A percentile compares a stretch with the other conserved stretches of the same genome.
Conservation (phyloP, 2,888 invertebrate species). For the Melanargia galathea region DNA sequence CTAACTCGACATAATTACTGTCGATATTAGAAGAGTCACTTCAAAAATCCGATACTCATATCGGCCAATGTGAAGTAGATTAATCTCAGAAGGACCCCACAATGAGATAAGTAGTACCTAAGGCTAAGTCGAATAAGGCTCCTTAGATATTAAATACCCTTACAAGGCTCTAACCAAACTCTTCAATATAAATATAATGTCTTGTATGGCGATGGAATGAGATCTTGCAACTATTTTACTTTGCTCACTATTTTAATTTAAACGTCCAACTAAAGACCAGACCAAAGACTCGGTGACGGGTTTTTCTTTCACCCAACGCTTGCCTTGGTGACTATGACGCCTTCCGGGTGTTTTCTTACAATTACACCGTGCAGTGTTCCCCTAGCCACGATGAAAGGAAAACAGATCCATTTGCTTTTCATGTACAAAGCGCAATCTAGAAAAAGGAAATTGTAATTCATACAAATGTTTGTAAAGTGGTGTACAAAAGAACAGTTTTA, state of each 20-base stretch:
- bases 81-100: background rate
- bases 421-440: constrained; percentile 5
- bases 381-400: constrained; percentile 11
- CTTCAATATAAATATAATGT: background rate
- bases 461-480: background rate
- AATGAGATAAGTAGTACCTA: too few species aligned
- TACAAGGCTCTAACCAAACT: too few species aligned
- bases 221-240: background rate
- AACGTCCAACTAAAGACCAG: too few species aligned
- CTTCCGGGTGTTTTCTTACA: constrained; percentile 20
- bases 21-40: constrained; percentile 1
- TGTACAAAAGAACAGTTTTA: too few species aligned
- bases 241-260: background rate
- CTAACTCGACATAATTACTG: background rate
- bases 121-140: background rate
- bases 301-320: constrained; percentile 6
- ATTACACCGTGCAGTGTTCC: background rate
- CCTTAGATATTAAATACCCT: background rate
- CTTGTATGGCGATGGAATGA: background rate
- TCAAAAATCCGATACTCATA: background rate
- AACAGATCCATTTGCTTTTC: constrained; percentile 15
- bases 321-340: background rate
- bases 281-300: background rate
- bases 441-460: constrained; percentile 15
- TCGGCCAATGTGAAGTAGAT: background rate